Percentiles rank a stretch among this genome's conserved stretches.
phyloP scores from a whole-genome alignment of 2,113 vertebrate species.

The Nerophis lumbriciformis region DNA sequence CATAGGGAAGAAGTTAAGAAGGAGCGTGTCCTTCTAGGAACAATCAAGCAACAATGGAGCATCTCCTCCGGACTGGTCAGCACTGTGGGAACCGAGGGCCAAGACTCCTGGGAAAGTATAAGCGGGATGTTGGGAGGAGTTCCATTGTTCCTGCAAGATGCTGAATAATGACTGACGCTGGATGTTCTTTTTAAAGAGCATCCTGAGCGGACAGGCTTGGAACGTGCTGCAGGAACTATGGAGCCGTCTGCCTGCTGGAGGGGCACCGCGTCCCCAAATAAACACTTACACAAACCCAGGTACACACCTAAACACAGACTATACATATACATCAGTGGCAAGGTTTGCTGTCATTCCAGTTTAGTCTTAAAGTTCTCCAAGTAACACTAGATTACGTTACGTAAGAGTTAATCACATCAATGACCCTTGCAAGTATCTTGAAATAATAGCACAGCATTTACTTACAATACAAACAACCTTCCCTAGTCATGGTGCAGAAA shows the following conservation, averaged over 20 bases:
- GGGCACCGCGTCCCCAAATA: conserved; percentile 32
- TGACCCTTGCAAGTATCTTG: no score
- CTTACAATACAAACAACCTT: no score
- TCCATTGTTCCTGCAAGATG: conserved; percentile 56
- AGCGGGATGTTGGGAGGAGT: conserved; percentile 34
- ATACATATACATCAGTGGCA: conserved; percentile 1
- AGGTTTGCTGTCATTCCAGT: no score
- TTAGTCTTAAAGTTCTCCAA: no score
- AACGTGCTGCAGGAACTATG: conserved; percentile 57
- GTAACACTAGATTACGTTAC: no score
- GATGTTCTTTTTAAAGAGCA: conserved; percentile 39
- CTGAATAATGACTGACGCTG: conserved; percentile 50
- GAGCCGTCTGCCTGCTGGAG: conserved; percentile 41
- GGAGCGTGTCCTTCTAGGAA: conserved; percentile 32
- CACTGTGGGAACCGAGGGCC: conserved; percentile 54
- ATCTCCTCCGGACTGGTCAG: conserved; percentile 33
- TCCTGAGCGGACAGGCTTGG: conserved; percentile 53
- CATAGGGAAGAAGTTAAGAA: conserved; percentile 6
- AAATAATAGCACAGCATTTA: no score
- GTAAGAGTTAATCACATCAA: no score
- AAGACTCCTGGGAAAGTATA: conserved; percentile 45
- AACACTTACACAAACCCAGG: conserved; percentile 12
- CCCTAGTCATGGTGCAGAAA: no score
- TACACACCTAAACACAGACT: conserved; percentile 1
- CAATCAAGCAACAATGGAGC: conserved; percentile 56